Conservation (phyloP, 2,113 vertebrate species). For the Taurulus bubalis region DNA sequence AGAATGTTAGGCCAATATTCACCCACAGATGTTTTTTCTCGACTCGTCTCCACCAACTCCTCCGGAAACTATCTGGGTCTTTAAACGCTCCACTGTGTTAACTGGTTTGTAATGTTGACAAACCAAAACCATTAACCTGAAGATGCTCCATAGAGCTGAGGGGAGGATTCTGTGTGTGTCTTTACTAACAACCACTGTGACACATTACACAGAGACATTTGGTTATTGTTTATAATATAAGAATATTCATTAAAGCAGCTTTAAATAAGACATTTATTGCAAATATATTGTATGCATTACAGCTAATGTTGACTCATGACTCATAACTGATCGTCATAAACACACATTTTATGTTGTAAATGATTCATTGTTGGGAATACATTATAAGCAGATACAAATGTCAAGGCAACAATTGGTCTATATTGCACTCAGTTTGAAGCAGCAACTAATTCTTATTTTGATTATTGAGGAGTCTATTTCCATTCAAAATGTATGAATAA, state of each 20-base stretch:
- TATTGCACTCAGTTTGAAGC: neutral
- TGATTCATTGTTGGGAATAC: neutral
- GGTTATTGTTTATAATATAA: neutral
- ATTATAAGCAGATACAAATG: neutral
- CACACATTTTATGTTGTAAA: no score
- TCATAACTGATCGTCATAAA: neutral
- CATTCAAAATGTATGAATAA: neutral
- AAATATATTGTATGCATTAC: neutral
- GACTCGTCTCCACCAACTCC: no score
- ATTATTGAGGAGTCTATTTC: neutral
- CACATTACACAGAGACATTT: neutral
- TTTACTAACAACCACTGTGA: neutral
- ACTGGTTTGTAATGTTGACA: no score
- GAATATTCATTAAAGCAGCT: neutral
- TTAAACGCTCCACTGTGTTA: no score
- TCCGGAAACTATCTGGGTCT: no score
- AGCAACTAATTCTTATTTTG: no score
- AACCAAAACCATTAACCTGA: neutral
- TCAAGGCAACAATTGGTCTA: neutral
- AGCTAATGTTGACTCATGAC: neutral
- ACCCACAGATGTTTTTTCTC: no score
- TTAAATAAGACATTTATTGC: neutral
- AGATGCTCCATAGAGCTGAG: neutral
- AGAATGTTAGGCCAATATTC: neutral
- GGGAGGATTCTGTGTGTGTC: neutral